Evolutionary conservation across 2,888 invertebrate species (phyloP).

Genomic region (Ophion slaviceki): DNA sequence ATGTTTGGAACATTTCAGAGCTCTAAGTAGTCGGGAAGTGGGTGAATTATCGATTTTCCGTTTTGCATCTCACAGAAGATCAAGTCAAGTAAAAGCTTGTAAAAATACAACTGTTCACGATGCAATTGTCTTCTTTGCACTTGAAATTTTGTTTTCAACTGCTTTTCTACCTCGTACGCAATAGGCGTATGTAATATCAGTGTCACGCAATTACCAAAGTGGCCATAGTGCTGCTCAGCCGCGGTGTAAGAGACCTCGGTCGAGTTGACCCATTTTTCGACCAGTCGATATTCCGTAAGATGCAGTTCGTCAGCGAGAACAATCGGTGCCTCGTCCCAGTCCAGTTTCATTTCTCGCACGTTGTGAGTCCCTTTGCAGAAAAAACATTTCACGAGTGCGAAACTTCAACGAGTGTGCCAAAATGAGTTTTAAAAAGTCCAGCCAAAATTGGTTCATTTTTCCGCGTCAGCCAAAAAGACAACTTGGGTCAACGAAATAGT

Average conservation of each 20-base stretch:
- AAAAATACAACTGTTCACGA: too few relatives aligned
- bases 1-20: too few relatives aligned
- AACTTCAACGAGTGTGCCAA: neutral
- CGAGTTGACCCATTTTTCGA: constrained; percentile 89
- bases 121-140: too few relatives aligned
- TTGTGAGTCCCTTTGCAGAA: constrained; percentile 91
- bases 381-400: neutral
- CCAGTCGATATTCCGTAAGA: constrained; percentile 91
- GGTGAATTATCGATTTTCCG: too few relatives aligned
- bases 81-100: too few relatives aligned
- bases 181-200: constrained; percentile 22
- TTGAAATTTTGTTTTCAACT: too few relatives aligned
- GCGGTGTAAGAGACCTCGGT: constrained; percentile 89
- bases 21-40: too few relatives aligned
- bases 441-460: too few relatives aligned
- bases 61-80: too few relatives aligned
- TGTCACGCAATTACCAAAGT: constrained; percentile 86
- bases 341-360: constrained; percentile 89
- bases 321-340: constrained; percentile 92
- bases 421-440: neutral
- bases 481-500: too few relatives aligned
- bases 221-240: constrained; percentile 89
- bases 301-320: constrained; percentile 91
- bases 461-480: too few relatives aligned
- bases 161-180: too few relatives aligned